A percentile compares a stretch with the other conserved stretches of the same genome.
Evolutionary conservation across 92 coral and sea anemone genomes (phyloP).

Genomic region (Meandrina meandrites): DNA sequence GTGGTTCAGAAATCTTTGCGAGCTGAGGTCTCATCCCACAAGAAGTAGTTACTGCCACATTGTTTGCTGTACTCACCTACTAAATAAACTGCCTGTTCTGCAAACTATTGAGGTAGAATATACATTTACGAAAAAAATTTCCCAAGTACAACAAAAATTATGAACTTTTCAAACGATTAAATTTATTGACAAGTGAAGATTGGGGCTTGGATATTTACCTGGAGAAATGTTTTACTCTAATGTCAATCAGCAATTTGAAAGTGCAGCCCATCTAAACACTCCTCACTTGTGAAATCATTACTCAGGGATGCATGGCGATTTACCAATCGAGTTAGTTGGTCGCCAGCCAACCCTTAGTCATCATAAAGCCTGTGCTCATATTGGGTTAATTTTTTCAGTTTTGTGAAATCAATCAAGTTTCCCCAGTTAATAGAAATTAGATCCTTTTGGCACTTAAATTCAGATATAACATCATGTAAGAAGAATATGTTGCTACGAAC

Average conservation of each 20-base stretch:
- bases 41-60: constrained; percentile 34
- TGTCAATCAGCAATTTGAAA: constrained; percentile 58
- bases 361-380: constrained; percentile 28
- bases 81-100: neutral
- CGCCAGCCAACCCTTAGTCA: constrained; percentile 58
- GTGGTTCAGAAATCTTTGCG: constrained; percentile 58
- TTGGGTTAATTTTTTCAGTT: too few relatives aligned
- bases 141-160: too few relatives aligned
- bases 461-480: too few relatives aligned
- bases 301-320: constrained; percentile 48
- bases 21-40: constrained; percentile 50
- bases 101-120: too few relatives aligned
- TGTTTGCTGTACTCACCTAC: constrained; percentile 17
- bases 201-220: neutral
- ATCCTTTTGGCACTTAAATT: too few relatives aligned
- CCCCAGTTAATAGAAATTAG: too few relatives aligned
- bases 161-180: too few relatives aligned
- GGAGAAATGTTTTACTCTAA: constrained; percentile 39
- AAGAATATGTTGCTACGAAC: neutral
- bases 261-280: constrained; percentile 44
- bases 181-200: too few relatives aligned
- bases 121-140: too few relatives aligned
- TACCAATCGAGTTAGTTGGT: constrained; percentile 49
- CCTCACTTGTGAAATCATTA: constrained; percentile 54
- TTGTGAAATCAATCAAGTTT: too few relatives aligned